Evolutionary conservation across 2,797 vertebrate species (phyloP).

Genomic region (Cyclura pinguis): DNA sequence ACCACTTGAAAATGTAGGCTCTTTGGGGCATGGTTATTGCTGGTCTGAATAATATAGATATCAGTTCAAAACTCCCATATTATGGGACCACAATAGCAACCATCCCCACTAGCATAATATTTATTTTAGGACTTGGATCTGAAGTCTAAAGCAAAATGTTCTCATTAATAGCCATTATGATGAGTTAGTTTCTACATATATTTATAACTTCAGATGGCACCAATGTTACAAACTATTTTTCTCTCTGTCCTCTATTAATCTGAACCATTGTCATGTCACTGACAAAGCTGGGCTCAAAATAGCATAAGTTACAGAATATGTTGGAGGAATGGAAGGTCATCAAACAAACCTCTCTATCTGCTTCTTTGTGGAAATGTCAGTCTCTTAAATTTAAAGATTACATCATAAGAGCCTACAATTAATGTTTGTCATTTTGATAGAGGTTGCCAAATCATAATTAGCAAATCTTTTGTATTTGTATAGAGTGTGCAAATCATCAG

Average conservation of each 20-base stretch:
- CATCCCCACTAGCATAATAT: background rate
- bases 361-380: slow-evolving; percentile 47
- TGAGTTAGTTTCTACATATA: background rate
- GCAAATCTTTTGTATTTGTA: slow-evolving; percentile 74
- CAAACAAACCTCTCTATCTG: slow-evolving; percentile 23
- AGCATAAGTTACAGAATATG: background rate
- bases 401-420: slow-evolving; percentile 65
- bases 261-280: background rate
- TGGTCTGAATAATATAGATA: background rate
- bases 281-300: slow-evolving; percentile 23
- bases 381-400: slow-evolving; percentile 64
- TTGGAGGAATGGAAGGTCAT: background rate
- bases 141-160: background rate
- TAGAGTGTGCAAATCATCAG: slow-evolving; percentile 65
- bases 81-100: background rate
- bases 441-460: slow-evolving; percentile 74
- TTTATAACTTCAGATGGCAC: background rate
- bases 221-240: background rate
- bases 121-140: background rate
- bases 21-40: background rate
- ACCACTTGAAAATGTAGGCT: background rate
- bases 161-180: background rate
- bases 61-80: background rate
- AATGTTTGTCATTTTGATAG: slow-evolving; percentile 68
- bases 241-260: background rate